A percentile compares a stretch with the other conserved stretches of the same genome.
Evolutionary conservation across 2,888 invertebrate genomes (phyloP).

Genomic region (Enchytraeus crypticus): DNA sequence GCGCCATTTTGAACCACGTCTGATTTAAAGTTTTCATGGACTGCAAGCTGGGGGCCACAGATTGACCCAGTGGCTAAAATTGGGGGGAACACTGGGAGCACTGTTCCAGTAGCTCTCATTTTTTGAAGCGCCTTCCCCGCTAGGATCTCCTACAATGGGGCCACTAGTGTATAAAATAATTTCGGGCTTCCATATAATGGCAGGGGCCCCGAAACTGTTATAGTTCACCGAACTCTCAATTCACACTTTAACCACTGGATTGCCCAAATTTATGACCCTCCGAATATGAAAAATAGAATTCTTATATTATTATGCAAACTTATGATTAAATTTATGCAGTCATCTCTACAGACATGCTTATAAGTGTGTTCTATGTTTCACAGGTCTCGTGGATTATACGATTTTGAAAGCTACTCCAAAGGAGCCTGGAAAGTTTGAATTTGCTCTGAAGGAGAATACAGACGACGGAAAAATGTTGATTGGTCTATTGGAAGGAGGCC

Average conservation of each 20-base stretch:
- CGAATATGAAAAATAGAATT: not conserved
- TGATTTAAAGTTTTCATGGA: too few relatives aligned
- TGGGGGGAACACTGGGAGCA: too few relatives aligned
- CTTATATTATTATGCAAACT: not conserved
- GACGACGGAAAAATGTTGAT: not conserved
- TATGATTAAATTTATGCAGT: too few relatives aligned
- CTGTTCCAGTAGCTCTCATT: too few relatives aligned
- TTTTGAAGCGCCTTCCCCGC: too few relatives aligned
- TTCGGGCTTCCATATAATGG: not conserved
- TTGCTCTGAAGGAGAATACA: conserved; percentile 2
- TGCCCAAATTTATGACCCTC: not conserved
- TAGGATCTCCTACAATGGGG: too few relatives aligned
- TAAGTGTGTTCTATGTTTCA: not conserved
- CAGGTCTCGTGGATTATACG: conserved; percentile 6
- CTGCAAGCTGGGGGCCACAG: too few relatives aligned
- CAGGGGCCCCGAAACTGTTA: not conserved
- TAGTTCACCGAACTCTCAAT: not conserved
- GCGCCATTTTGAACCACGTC: too few relatives aligned
- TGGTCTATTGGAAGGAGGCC: conserved; percentile 2
- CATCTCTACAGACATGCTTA: too few relatives aligned
- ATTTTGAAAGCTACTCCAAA: not conserved
- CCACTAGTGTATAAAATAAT: not conserved
- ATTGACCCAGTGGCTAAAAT: too few relatives aligned
- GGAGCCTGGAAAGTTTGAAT: conserved; percentile 3
- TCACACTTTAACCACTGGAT: not conserved